phyloP scores from a whole-genome alignment of 2,888 invertebrate genomes.

The Tinea pellionella region DNA sequence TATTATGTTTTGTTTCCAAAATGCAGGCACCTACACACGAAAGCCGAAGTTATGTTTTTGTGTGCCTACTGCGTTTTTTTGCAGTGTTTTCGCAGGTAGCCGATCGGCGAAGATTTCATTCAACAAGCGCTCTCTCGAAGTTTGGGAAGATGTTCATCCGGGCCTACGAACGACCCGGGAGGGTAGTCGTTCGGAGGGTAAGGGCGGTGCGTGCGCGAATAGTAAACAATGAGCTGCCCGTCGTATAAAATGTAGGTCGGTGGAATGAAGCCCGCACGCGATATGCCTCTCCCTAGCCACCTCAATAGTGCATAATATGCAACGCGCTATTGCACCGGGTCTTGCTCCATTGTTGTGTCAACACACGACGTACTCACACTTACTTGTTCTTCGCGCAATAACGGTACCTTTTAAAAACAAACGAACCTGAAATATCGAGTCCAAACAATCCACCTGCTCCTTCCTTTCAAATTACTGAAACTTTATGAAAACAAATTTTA shows the following conservation, averaged over 20 bases:
- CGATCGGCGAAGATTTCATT: slow-evolving; percentile 27
- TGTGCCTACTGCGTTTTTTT: slow-evolving; percentile 51
- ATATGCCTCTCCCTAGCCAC: slow-evolving; percentile 34
- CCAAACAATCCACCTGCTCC: background rate
- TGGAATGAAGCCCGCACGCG: slow-evolving; percentile 56
- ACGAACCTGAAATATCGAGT: background rate
- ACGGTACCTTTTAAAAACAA: slow-evolving; percentile 3
- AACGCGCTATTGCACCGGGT: slow-evolving; percentile 29
- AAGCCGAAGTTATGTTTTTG: slow-evolving; percentile 50
- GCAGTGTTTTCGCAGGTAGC: slow-evolving; percentile 61
- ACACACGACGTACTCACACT: too few species aligned
- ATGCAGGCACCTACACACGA: slow-evolving; percentile 60
- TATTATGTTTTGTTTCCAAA: slow-evolving; percentile 69
- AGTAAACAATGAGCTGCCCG: slow-evolving; percentile 48
- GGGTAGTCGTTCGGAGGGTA: slow-evolving; percentile 26
- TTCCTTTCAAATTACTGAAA: background rate
- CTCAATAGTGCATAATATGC: slow-evolving; percentile 34
- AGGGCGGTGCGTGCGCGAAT: slow-evolving; percentile 35
- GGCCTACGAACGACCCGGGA: background rate
- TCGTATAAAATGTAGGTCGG: slow-evolving; percentile 68
- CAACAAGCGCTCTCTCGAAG: slow-evolving; percentile 17
- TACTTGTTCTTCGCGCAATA: background rate
- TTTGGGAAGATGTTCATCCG: background rate
- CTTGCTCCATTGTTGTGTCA: slow-evolving; percentile 29
- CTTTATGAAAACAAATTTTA: too few species aligned